These are phyloP conservation scores for Spheniscus humboldti DNA, from an alignment of 2,797 vertebrate genomes.

Conservation along the genomic window DNA sequence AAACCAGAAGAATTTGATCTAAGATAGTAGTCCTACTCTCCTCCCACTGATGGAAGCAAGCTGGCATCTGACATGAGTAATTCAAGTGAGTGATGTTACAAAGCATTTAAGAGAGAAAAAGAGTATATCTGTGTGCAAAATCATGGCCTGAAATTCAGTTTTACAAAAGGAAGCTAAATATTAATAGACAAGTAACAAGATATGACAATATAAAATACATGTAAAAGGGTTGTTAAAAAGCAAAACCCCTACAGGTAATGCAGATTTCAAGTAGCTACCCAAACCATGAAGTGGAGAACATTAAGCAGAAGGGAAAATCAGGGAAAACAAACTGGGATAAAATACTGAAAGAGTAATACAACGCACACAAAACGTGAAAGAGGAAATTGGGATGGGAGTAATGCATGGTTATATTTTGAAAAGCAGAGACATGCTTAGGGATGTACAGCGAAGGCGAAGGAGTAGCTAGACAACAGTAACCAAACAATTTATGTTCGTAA, in stretches of 20 bases:
- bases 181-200: background rate
- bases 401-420: background rate
- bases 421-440: background rate
- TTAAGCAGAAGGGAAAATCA: background rate
- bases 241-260: background rate
- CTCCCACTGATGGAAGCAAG: background rate
- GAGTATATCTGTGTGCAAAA: background rate
- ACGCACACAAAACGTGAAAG: background rate
- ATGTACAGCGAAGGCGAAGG: background rate
- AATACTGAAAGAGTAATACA: background rate
- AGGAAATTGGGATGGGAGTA: background rate
- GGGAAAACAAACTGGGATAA: background rate
- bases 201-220: background rate
- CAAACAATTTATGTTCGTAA: background rate
- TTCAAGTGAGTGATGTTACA: background rate
- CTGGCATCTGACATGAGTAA: background rate
- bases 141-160: background rate
- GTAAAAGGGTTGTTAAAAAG: background rate
- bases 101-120: background rate
- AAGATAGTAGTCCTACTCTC: background rate
- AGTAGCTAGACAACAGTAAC: background rate
- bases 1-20: background rate
- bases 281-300: background rate
- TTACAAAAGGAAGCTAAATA: background rate
- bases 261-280: background rate